Percentiles rank a stretch among this genome's conserved stretches.
Evolutionary conservation across 2,888 invertebrate genomes (phyloP).

Genomic region (Caenorhabditis auriculariae): DNA sequence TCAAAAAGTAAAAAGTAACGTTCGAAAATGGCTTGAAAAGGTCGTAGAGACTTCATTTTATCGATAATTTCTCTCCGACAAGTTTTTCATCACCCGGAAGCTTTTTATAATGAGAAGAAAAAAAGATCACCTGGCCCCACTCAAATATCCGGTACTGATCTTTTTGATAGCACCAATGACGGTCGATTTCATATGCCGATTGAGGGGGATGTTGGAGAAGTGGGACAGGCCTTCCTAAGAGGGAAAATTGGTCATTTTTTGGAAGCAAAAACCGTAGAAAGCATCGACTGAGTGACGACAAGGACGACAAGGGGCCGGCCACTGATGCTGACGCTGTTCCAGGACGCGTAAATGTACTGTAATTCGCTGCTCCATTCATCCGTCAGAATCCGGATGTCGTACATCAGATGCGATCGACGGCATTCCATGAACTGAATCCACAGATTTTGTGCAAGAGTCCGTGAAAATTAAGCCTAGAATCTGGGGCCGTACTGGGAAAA

Average conservation of each 20-base stretch:
- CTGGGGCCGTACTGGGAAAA: too few species aligned
- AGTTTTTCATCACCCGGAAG: constrained; percentile 79
- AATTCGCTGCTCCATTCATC: constrained; percentile 69
- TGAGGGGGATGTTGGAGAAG: constrained; percentile 44
- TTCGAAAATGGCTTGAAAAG: too few species aligned
- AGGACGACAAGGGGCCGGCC: constrained; percentile 93
- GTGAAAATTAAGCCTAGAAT: too few species aligned
- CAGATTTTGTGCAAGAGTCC: too few species aligned
- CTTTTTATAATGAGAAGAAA: background rate
- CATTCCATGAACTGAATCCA: constrained; percentile 94
- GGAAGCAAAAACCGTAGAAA: constrained; percentile 35
- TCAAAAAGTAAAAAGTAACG: too few species aligned
- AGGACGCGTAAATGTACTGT: constrained; percentile 76
- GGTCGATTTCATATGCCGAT: constrained; percentile 50
- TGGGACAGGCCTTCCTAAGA: constrained; percentile 43
- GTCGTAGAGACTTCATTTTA: too few species aligned
- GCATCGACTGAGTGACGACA: constrained; percentile 75
- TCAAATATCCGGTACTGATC: constrained; percentile 94
- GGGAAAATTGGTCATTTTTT: background rate
- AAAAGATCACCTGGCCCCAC: constrained; percentile 77
- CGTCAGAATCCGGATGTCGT: constrained; percentile 95
- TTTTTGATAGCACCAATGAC: constrained; percentile 98
- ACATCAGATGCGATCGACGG: constrained; percentile 95
- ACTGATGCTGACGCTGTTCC: constrained; percentile 94
- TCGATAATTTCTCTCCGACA: too few species aligned